Conservation (phyloP, 2,797 vertebrate species). For the Mareca strepera region DNA sequence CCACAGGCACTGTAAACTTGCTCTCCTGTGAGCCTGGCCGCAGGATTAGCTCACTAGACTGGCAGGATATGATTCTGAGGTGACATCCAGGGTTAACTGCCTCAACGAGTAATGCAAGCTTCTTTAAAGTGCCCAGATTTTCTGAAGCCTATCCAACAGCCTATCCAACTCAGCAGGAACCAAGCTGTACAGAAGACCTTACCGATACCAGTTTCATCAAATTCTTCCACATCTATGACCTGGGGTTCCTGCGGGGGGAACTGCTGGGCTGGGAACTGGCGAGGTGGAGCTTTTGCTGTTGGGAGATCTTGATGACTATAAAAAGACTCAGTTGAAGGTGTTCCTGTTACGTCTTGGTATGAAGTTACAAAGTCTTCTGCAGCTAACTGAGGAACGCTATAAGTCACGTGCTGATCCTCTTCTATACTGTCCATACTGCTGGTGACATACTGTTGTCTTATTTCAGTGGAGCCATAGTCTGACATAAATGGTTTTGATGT, state of each 20-base stretch:
- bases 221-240: constrained; percentile 87
- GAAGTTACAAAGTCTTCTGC: constrained; percentile 36
- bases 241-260: constrained; percentile 80
- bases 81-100: neutral
- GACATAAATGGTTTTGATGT: constrained; percentile 47
- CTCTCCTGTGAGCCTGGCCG: neutral
- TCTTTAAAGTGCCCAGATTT: neutral
- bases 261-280: constrained; percentile 75
- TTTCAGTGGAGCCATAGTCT: constrained; percentile 59
- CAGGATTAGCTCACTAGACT: neutral
- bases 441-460: constrained; percentile 43
- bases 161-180: neutral
- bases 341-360: constrained; percentile 23
- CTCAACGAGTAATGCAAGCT: neutral
- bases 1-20: neutral
- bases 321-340: constrained; percentile 36
- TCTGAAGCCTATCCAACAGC: neutral
- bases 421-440: constrained; percentile 36
- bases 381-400: constrained; percentile 11
- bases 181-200: constrained; percentile 29
- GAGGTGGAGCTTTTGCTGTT: constrained; percentile 72
- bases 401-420: neutral
- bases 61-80: neutral
- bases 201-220: constrained; percentile 91
- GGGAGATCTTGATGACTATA: constrained; percentile 57